Base-by-base conservation (phyloP, 1,140 invertebrate species). In the Musca vetustissima region DNA sequence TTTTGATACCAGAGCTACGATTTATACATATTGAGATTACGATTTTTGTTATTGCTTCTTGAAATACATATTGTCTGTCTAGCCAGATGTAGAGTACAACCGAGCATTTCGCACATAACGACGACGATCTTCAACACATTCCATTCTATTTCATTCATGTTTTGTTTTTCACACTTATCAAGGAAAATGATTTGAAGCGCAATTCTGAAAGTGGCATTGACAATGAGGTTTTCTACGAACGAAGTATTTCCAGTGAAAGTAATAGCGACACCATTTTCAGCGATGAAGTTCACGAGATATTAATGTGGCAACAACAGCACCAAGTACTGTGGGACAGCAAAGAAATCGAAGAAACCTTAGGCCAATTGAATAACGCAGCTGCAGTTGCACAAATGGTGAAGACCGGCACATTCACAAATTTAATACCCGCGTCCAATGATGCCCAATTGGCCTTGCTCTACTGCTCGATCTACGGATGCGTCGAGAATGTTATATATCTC, bases 221-320 rank as follows among this genome's bases (percentile, higher is more conserved):
- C 72, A 49, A 71, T 22, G 78, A 79, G 22, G 48, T 78, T 69
- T 71, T 81, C 32, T 75, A 73, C 68, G 77, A 61, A 73, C 80
- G 59, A 78, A 85, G 84, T 72, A 85, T 86, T 53, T 85, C 84
- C 9, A 85, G 85, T 69, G 85, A 86, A 81, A 74, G 78, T 74
- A 76, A 77, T 67, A 69, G 83, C 65, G 71, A 83, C 73, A 69
- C 83, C 66, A 72, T 84, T 15, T 76, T 81, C 9, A 82, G 76
- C 59, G 73, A 78, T 64, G 75, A 84, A 76, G 72, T 79, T 19
- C 71, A 83, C 71, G 77, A 77, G 72, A 76, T 77, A 47, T 71
- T 76, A 25, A 67, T 76, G 48, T 69, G 72, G n/a, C 70, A 83
- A 24, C 75, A 77, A 53, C 76, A 78, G 28, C 74, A 79, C 48